Conservation (phyloP, 2,797 vertebrate genomes). For the Cuniculus paca region DNA sequence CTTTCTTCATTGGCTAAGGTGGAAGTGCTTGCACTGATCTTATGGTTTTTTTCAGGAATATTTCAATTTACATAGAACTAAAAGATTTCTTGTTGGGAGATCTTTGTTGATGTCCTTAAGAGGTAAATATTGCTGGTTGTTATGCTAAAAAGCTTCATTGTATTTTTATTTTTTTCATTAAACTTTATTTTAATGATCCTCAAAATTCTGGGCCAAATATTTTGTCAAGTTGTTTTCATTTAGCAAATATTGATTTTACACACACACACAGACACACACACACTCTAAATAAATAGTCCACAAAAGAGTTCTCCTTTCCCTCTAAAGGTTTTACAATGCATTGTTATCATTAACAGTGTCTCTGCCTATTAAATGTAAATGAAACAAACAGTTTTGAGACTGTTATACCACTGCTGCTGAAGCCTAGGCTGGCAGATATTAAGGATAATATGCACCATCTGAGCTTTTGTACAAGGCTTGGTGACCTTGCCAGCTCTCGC, state of each 20-base stretch:
- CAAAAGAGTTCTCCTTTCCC: background rate
- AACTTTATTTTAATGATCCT: background rate
- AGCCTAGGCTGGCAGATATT: background rate
- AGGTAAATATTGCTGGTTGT: background rate
- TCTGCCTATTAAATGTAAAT: background rate
- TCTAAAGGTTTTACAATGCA: background rate
- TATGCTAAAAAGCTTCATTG: background rate
- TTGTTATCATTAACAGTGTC: background rate
- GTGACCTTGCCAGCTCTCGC: background rate
- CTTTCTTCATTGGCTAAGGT: background rate
- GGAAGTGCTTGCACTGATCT: background rate
- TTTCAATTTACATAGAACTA: background rate
- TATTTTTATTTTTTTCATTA: background rate
- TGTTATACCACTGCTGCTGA: background rate
- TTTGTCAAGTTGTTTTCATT: background rate
- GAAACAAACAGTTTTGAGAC: background rate
- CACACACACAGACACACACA: background rate
- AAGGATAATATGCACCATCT: background rate
- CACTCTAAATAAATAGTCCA: background rate
- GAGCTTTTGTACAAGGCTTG: too few species aligned
- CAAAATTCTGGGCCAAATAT: background rate
- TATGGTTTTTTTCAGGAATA: background rate
- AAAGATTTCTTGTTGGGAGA: background rate
- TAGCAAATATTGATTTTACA: background rate
- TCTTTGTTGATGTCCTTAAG: background rate